Evolutionary conservation across 2,797 vertebrate species (phyloP).

Genomic region (Craterocephalus amniculus): DNA sequence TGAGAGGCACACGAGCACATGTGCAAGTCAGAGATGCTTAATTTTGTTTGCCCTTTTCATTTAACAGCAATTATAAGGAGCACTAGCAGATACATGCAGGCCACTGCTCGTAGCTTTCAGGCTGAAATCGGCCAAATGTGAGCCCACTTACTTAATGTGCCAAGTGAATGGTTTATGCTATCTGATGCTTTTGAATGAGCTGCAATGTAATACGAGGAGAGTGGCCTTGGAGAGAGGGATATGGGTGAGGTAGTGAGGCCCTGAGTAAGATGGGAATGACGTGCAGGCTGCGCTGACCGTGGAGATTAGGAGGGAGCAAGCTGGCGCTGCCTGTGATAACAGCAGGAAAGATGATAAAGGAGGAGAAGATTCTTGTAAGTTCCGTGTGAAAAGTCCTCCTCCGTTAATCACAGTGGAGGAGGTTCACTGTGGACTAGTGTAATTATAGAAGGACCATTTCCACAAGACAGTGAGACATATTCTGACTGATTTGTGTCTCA

Average conservation of each 20-base stretch:
- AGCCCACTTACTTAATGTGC: slow-evolving; percentile 26
- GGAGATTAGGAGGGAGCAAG: slow-evolving; percentile 66
- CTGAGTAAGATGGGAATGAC: slow-evolving; percentile 60
- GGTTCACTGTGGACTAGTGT: slow-evolving; percentile 35
- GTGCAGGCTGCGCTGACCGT: slow-evolving; percentile 42
- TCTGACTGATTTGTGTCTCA: not conserved
- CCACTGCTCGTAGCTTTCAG: slow-evolving; percentile 31
- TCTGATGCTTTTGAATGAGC: slow-evolving; percentile 38
- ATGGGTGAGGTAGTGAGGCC: slow-evolving; percentile 36
- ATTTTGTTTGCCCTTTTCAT: slow-evolving; percentile 34
- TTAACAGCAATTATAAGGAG: slow-evolving; percentile 41
- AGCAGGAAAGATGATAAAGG: slow-evolving; percentile 78
- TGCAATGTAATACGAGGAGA: slow-evolving; percentile 46
- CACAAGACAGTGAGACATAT: not conserved
- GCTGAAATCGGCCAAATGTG: slow-evolving; percentile 32
- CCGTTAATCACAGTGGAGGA: slow-evolving; percentile 18
- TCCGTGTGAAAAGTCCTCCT: slow-evolving; percentile 55
- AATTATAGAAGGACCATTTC: slow-evolving; percentile 32
- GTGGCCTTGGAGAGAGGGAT: slow-evolving; percentile 32
- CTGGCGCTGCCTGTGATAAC: slow-evolving; percentile 71
- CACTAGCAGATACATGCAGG: slow-evolving; percentile 17
- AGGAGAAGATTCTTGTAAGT: slow-evolving; percentile 74
- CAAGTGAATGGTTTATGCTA: slow-evolving; percentile 15
- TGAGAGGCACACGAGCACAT: slow-evolving; percentile 34
- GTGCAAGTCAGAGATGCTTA: slow-evolving; percentile 34